phyloP scores from a whole-genome alignment of 2,113 vertebrate species.

The Oryzias melastigma region DNA sequence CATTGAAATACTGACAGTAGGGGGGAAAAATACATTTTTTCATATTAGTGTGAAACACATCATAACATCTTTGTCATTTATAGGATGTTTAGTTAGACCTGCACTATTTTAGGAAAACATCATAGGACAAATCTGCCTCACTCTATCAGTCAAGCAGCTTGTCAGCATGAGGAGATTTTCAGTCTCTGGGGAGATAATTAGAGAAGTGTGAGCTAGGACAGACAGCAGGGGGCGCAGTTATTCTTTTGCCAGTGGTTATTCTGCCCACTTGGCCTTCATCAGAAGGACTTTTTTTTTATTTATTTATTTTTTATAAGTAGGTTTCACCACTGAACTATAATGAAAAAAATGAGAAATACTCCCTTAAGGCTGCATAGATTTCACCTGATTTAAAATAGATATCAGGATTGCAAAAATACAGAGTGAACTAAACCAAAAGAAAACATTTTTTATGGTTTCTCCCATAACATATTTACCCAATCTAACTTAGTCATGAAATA shows the following conservation, averaged over 20 bases:
- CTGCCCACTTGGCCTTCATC: conserved; percentile 21
- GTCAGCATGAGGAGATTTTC: conserved; percentile 33
- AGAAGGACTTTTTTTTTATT: not conserved
- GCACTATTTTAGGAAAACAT: conserved; percentile 39
- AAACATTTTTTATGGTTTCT: conserved; percentile 23
- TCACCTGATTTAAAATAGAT: not conserved
- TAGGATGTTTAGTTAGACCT: not conserved
- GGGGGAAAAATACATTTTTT: conserved; percentile 8
- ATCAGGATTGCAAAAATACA: too few species aligned
- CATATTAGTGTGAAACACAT: conserved; percentile 13
- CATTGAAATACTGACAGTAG: conserved; percentile 38
- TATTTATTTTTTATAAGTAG: too few species aligned
- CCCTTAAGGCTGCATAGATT: conserved; percentile 2
- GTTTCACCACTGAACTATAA: conserved; percentile 12
- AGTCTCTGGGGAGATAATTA: conserved; percentile 67
- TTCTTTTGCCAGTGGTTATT: conserved; percentile 29
- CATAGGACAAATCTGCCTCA: conserved; percentile 26
- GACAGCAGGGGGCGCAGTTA: conserved; percentile 60
- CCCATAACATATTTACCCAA: conserved; percentile 17
- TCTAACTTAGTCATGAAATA: conserved; percentile 22
- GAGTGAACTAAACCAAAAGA: too few species aligned
- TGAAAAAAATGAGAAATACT: not conserved
- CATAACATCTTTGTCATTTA: conserved; percentile 3
- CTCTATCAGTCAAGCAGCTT: conserved; percentile 46
- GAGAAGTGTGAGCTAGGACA: conserved; percentile 29